Evolutionary conservation across 2,888 invertebrate species (phyloP).

Genomic region (Acheta domesticus): DNA sequence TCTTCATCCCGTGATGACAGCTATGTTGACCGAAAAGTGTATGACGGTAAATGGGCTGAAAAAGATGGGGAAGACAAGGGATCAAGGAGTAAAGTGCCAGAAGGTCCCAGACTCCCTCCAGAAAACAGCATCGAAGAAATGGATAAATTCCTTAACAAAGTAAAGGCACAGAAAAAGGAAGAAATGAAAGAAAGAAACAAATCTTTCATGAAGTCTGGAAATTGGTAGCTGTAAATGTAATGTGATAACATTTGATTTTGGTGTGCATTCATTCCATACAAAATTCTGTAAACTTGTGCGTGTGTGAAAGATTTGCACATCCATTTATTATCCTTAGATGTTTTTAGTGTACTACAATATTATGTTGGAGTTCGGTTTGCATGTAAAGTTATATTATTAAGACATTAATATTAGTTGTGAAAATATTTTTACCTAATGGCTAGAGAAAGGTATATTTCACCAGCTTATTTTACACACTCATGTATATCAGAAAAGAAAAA

Average conservation of each 20-base stretch:
- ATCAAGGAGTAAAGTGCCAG: constrained; percentile 33
- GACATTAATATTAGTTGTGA: neutral
- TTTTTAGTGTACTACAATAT: neutral
- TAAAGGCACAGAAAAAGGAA: constrained; percentile 57
- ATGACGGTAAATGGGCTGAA: constrained; percentile 65
- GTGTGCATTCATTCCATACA: neutral
- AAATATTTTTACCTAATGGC: neutral
- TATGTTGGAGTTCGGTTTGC: neutral
- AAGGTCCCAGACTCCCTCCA: constrained; percentile 32
- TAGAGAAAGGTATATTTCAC: neutral
- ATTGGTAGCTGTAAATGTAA: constrained; percentile 23
- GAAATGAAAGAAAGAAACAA: constrained; percentile 41
- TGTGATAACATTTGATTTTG: constrained; percentile 25
- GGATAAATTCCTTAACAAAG: constrained; percentile 56
- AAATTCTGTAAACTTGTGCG: neutral
- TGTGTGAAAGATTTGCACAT: neutral
- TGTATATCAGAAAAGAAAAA: neutral
- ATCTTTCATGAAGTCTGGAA: constrained; percentile 28
- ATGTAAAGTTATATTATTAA: neutral
- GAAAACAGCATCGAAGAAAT: constrained; percentile 52
- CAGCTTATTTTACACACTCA: neutral
- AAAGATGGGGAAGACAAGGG: constrained; percentile 50
- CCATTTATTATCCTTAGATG: neutral
- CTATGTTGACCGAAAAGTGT: constrained; percentile 61
- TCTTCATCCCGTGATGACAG: constrained; percentile 41